A percentile compares a stretch with the other conserved stretches of the same genome.
phyloP scores from a whole-genome alignment of 2,888 invertebrate species.

The Phortica okadai region DNA sequence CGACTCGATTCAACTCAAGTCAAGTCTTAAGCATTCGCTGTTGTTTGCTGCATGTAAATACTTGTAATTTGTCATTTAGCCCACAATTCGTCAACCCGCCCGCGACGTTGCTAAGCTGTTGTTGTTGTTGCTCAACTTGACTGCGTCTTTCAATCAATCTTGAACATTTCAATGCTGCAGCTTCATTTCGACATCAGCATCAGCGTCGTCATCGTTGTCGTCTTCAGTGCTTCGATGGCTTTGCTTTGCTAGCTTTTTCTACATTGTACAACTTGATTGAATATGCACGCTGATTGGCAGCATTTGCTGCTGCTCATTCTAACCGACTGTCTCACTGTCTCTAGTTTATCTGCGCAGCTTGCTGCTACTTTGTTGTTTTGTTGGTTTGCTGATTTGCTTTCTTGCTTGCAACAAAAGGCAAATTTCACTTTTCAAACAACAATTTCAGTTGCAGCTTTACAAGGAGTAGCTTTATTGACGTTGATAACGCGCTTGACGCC shows the following conservation, averaged over 20 bases:
- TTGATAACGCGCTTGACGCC: constrained; percentile 20
- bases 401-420: constrained; percentile 21
- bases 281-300: constrained; percentile 30
- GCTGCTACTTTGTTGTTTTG: constrained; percentile 35
- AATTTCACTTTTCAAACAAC: constrained; percentile 23
- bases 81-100: constrained; percentile 33
- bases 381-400: constrained; percentile 9
- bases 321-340: background rate
- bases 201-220: background rate
- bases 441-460: constrained; percentile 17
- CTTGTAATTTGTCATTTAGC: constrained; percentile 62
- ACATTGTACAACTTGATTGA: constrained; percentile 29
- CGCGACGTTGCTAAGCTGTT: background rate
- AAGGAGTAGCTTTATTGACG: constrained; percentile 16
- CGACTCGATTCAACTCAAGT: background rate
- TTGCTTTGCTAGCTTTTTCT: background rate
- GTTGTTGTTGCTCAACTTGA: background rate
- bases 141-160: constrained; percentile 29
- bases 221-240: background rate
- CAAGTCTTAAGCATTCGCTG: constrained; percentile 29
- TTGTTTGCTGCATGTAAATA: constrained; percentile 61
- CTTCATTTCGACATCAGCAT: too few species aligned
- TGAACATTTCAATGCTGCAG: constrained; percentile 26
- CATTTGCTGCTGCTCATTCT: constrained; percentile 4
- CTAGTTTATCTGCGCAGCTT: background rate